Evolutionary conservation across 1,140 invertebrate genomes (phyloP).

Genomic region (Carposina sasakii): DNA sequence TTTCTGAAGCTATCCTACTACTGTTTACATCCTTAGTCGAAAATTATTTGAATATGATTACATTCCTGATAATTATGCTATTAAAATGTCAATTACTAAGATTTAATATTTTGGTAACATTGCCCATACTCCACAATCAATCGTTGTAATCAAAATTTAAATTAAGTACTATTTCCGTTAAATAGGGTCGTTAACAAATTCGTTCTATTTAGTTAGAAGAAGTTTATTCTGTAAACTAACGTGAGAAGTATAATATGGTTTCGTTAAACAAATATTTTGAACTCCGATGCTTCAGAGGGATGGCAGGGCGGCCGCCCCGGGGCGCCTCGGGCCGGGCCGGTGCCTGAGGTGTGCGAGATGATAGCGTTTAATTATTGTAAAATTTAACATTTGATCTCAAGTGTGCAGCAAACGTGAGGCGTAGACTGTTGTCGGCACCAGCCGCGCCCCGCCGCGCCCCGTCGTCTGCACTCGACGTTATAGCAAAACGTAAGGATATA

Average conservation of each 20-base stretch:
- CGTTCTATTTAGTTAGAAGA: too few relatives aligned
- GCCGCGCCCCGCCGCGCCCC: slow-evolving; percentile 31
- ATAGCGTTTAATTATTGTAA: slow-evolving; percentile 65
- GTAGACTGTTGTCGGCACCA: slow-evolving; percentile 53
- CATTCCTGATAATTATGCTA: slow-evolving; percentile 40
- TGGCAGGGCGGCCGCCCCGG: slow-evolving; percentile 21
- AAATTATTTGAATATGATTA: too few relatives aligned
- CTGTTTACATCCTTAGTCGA: too few relatives aligned
- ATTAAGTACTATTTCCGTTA: too few relatives aligned
- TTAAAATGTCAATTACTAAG: slow-evolving; percentile 67
- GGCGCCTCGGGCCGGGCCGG: slow-evolving; percentile 32
- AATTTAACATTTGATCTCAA: slow-evolving; percentile 71
- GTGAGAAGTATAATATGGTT: slow-evolving; percentile 71
- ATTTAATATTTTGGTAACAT: slow-evolving; percentile 43
- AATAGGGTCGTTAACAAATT: too few relatives aligned
- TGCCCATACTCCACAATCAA: slow-evolving; percentile 28
- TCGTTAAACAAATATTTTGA: slow-evolving; percentile 25
- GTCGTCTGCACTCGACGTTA: slow-evolving; percentile 28
- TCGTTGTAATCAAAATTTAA: slow-evolving; percentile 16
- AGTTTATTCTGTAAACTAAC: slow-evolving; percentile 30
- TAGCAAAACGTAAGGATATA: slow-evolving; percentile 59
- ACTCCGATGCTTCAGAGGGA: slow-evolving; percentile 15
- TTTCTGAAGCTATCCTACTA: too few relatives aligned
- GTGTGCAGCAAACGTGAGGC: slow-evolving; percentile 68
- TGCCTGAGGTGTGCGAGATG: slow-evolving; percentile 58